phyloP scores from a whole-genome alignment of 1,140 invertebrate genomes.

The Drosophila subpulchrella region DNA sequence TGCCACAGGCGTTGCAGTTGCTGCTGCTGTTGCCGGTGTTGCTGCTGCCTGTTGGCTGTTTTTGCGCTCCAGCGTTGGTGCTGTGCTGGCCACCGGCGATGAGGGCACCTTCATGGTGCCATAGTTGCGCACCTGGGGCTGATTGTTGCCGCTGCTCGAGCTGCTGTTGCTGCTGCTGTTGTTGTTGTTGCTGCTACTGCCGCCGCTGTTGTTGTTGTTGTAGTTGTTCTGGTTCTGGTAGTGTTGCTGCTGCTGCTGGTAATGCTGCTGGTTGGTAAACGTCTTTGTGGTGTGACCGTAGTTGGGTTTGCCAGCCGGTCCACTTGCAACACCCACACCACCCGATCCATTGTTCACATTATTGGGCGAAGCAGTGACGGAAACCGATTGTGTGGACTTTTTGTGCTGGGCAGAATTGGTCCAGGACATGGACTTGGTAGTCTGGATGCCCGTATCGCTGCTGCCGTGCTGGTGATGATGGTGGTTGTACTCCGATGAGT shows the following conservation, averaged over 20 bases:
- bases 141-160: conserved; percentile 63
- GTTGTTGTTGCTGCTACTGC: conserved; percentile 7
- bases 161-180: conserved; percentile 57
- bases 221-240: conserved; percentile 31
- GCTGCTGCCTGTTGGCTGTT: conserved; percentile 57
- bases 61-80: conserved; percentile 66
- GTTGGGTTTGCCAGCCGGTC: conserved; percentile 57
- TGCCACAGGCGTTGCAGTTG: conserved; percentile 12
- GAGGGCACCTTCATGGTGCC: conserved; percentile 82
- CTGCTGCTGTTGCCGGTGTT: conserved; percentile 20
- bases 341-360: conserved; percentile 63
- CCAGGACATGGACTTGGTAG: conserved; percentile 82
- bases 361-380: conserved; percentile 79
- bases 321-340: conserved; percentile 57
- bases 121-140: conserved; percentile 75
- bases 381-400: conserved; percentile 80
- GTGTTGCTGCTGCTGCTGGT: conserved; percentile 52
- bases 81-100: conserved; percentile 70
- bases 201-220: conserved; percentile 18
- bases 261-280: conserved; percentile 59
- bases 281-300: conserved; percentile 41
- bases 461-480: conserved; percentile 64
- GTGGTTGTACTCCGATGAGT: conserved; percentile 70
- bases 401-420: conserved; percentile 80
- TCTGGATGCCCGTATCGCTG: conserved; percentile 74